Percentiles rank a stretch among this genome's conserved stretches.
These are phyloP conservation scores for Turnix velox DNA, from an alignment of 2,113 vertebrate species.

Conservation along the genomic window DNA sequence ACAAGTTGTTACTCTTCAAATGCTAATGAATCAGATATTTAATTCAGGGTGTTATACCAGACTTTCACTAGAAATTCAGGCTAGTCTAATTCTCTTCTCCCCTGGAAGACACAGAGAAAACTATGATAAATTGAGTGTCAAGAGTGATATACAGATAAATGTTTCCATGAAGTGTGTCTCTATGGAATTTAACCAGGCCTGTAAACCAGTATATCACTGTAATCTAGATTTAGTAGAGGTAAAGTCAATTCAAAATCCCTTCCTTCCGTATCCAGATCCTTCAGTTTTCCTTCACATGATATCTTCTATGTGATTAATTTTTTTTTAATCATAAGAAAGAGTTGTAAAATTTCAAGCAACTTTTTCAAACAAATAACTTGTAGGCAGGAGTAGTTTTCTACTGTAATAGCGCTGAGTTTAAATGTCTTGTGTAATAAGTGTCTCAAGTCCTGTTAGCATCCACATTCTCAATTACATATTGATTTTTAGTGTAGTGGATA, in stretches of 20 bases:
- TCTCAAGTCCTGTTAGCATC: not conserved
- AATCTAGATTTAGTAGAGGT: not conserved
- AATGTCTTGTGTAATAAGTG: not conserved
- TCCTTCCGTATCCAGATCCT: not conserved
- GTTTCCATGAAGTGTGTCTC: not conserved
- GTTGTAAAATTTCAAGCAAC: not conserved
- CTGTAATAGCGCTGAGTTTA: not conserved
- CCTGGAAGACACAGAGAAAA: not conserved
- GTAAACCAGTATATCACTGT: not conserved
- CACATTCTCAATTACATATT: not conserved
- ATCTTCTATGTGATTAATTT: not conserved
- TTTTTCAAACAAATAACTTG: not conserved
- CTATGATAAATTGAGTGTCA: constrained; percentile 39
- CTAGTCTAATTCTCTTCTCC: not conserved
- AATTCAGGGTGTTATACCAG: not conserved
- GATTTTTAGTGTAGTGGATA: constrained; percentile 30
- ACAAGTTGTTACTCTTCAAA: not conserved
- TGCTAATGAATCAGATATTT: constrained; percentile 6
- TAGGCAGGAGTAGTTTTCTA: not conserved
- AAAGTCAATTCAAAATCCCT: not conserved
- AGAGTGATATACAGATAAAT: constrained; percentile 19
- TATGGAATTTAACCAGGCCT: not conserved
- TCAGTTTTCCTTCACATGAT: not conserved
- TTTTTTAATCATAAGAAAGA: not conserved
- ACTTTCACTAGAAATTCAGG: not conserved